These are phyloP conservation scores for Alligator mississippiensis DNA, from an alignment of 2,113 vertebrate species.

Conservation along the genomic window DNA sequence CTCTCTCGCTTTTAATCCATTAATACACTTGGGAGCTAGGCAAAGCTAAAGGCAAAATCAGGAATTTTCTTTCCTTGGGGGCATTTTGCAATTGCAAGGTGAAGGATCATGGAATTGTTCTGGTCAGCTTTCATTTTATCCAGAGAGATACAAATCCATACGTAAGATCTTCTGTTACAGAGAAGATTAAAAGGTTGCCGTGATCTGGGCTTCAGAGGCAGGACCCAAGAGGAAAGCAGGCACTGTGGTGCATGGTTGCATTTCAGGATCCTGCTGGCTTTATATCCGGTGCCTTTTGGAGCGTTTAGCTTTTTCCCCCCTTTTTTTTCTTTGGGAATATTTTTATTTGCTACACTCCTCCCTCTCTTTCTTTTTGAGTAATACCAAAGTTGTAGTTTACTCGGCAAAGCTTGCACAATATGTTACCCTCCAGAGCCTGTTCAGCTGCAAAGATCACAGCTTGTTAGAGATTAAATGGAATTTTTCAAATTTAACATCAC, in stretches of 20 bases:
- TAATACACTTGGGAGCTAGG: not conserved
- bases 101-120: rapidly evolving
- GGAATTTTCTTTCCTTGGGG: not conserved
- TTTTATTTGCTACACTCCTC: not conserved
- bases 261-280: not conserved
- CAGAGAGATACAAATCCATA: rapidly evolving
- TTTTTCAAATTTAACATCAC: rapidly evolving
- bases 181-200: rapidly evolving
- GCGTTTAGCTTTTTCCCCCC: not conserved
- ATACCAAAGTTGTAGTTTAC: not conserved
- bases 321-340: not conserved
- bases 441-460: not conserved
- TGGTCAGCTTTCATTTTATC: not conserved
- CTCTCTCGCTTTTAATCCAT: too few species aligned
- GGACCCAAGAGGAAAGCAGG: rapidly evolving
- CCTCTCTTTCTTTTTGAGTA: rapidly evolving
- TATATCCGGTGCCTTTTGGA: not conserved
- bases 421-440: not conserved
- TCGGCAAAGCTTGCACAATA: rapidly evolving
- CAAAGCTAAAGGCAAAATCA: not conserved
- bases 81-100: not conserved
- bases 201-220: not conserved
- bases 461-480: not conserved
- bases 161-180: rapidly evolving
- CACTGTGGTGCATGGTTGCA: too few species aligned